Conservation (phyloP, 2,797 vertebrate genomes). For the Orientallactaga sibirica region DNA sequence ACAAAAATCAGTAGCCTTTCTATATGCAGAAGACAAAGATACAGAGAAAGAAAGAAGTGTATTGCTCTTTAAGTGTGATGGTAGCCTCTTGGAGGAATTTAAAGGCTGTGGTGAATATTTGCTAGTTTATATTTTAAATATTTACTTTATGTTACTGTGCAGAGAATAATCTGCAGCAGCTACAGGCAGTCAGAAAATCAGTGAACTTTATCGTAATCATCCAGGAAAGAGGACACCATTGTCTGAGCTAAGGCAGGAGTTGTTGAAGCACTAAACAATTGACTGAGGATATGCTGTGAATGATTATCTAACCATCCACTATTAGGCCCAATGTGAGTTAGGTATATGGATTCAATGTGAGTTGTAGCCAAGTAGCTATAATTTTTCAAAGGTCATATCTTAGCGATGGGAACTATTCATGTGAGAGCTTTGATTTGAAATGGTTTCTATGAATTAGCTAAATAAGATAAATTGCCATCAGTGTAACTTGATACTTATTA, state of each 20-base stretch:
- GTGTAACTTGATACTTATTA: not conserved
- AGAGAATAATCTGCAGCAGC: not conserved
- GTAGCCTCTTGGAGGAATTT: not conserved
- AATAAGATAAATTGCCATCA: not conserved
- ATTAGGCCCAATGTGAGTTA: not conserved
- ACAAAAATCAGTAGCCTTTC: no score
- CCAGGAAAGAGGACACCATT: not conserved
- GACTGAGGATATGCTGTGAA: not conserved
- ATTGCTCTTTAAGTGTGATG: not conserved
- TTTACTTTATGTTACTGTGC: not conserved
- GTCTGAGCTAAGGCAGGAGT: not conserved
- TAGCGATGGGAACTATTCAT: not conserved
- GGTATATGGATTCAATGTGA: not conserved
- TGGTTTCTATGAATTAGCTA: not conserved
- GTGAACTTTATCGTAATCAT: not conserved
- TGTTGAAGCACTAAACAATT: not conserved
- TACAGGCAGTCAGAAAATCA: not conserved
- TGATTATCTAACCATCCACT: not conserved
- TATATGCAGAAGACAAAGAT: no score
- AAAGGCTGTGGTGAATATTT: not conserved
- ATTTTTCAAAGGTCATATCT: not conserved
- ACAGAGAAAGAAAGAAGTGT: not conserved
- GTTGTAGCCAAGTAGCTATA: not conserved
- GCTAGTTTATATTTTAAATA: not conserved
- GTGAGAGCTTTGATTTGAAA: not conserved